A percentile compares a stretch with the other conserved stretches of the same genome.
Evolutionary conservation across 2,888 invertebrate genomes (phyloP).

Genomic region (Aphidius colemani): DNA sequence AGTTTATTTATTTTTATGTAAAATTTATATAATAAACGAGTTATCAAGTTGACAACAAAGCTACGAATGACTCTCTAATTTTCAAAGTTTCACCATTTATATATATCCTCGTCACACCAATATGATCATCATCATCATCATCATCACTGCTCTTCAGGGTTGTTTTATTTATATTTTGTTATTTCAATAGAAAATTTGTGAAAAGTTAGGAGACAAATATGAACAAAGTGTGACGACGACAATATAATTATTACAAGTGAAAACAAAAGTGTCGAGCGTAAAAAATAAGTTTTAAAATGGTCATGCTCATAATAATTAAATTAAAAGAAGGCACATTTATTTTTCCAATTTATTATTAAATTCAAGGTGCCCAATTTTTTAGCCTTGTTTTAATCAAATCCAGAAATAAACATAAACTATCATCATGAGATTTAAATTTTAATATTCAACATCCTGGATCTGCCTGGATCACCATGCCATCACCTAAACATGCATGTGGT

Average conservation of each 20-base stretch:
- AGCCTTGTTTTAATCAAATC: too few species aligned
- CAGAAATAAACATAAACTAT: too few species aligned
- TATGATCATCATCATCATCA: conserved; percentile 32
- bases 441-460: too few species aligned
- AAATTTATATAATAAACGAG: background rate
- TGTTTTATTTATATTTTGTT: conserved; percentile 28
- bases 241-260: conserved; percentile 42
- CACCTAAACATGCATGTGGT: too few species aligned
- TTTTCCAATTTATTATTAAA: too few species aligned
- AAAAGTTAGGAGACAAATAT: conserved; percentile 39
- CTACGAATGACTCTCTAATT: conserved; percentile 44
- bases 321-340: too few species aligned
- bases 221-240: conserved; percentile 41
- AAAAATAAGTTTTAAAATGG: conserved; percentile 32
- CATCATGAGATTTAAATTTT: too few species aligned
- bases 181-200: conserved; percentile 1
- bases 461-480: too few species aligned
- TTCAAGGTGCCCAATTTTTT: too few species aligned
- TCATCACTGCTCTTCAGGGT: conserved; percentile 42
- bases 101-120: conserved; percentile 44
- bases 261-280: conserved; percentile 49
- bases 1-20: background rate
- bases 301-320: conserved; percentile 14
- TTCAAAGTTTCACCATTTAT: conserved; percentile 52
- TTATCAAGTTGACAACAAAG: background rate